Percentiles rank a stretch among this genome's conserved stretches.
phyloP scores from a whole-genome alignment of 2,888 invertebrate species.

The Strigamia maritima region DNA sequence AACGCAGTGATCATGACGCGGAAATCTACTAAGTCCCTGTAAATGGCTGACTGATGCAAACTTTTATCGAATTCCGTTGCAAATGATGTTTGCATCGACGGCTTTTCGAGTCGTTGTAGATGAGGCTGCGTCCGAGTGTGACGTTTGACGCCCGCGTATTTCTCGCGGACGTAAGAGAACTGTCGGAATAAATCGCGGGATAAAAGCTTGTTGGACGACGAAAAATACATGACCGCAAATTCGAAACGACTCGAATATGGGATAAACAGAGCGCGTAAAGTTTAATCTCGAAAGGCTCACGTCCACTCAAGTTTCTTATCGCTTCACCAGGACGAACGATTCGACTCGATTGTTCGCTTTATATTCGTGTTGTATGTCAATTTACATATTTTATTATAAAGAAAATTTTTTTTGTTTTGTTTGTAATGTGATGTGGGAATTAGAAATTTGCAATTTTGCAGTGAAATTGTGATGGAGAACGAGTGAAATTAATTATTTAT shows the following conservation, averaged over 20 bases:
- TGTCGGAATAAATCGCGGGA: not conserved
- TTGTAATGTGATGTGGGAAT: no score
- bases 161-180: not conserved
- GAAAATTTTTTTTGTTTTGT: no score
- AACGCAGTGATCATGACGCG: constrained; percentile 34
- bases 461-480: no score
- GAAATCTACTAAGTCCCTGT: constrained; percentile 31
- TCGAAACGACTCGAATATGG: constrained; percentile 24
- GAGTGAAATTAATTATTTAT: no score
- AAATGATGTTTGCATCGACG: constrained; percentile 34
- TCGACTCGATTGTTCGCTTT: not conserved
- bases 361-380: not conserved
- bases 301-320: not conserved
- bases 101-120: constrained; percentile 25
- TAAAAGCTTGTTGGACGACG: constrained; percentile 8
- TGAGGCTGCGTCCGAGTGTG: constrained; percentile 28
- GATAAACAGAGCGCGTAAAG: not conserved
- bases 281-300: not conserved
- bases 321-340: not conserved
- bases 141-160: constrained; percentile 25
- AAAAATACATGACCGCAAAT: constrained; percentile 17
- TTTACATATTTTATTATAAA: no score
- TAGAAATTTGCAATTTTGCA: no score
- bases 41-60: constrained; percentile 34
- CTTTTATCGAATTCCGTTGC: constrained; percentile 34